Percentiles rank a stretch among this genome's conserved stretches.
Conservation (phyloP, 1,140 invertebrate species). For the Micrasema longulum region DNA sequence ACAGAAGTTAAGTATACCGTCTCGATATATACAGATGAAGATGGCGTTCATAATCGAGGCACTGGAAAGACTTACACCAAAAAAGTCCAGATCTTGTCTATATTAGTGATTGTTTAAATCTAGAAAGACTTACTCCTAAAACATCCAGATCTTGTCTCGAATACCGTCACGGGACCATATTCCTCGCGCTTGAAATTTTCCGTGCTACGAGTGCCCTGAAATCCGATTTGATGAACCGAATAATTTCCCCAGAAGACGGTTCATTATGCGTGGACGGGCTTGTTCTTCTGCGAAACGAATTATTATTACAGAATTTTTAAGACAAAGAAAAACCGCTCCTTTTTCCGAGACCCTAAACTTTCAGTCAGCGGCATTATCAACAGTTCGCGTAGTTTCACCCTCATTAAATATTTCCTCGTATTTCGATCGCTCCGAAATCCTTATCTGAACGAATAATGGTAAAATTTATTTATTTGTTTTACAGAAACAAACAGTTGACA, state of each 20-base stretch:
- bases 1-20: too few relatives aligned
- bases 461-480: too few relatives aligned
- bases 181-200: slow-evolving; percentile 26
- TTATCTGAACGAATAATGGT: not conserved
- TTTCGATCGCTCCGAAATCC: not conserved
- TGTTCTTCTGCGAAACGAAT: not conserved
- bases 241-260: slow-evolving; percentile 10
- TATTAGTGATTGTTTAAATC: too few relatives aligned
- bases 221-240: slow-evolving; percentile 31
- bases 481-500: too few relatives aligned
- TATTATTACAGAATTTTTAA: slow-evolving; percentile 11
- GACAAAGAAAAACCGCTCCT: slow-evolving; percentile 11
- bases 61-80: too few relatives aligned
- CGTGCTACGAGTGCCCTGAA: slow-evolving; percentile 12
- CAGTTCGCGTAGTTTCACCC: slow-evolving; percentile 10
- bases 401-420: slow-evolving; percentile 16
- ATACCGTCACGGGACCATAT: too few relatives aligned
- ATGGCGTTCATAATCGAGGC: too few relatives aligned
- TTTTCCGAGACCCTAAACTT: not conserved
- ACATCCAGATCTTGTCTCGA: too few relatives aligned
- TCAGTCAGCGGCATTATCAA: not conserved
- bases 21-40: too few relatives aligned
- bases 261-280: not conserved
- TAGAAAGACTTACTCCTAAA: too few relatives aligned
- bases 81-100: too few relatives aligned